Percentiles rank a stretch among this genome's conserved stretches.
Evolutionary conservation across 2,888 invertebrate genomes (phyloP).

Genomic region (Tenthredo distinguenda): DNA sequence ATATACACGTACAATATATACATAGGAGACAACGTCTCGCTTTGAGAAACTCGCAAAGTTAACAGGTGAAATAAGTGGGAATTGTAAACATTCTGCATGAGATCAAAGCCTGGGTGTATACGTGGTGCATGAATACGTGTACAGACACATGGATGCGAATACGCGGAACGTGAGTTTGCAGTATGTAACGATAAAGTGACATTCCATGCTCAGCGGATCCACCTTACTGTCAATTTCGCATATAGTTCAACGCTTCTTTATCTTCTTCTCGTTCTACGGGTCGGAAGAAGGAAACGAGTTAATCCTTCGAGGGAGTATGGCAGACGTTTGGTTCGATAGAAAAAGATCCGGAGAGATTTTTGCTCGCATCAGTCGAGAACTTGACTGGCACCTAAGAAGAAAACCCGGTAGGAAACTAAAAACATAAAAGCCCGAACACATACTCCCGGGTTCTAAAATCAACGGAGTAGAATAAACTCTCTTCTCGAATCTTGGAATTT

Average conservation of each 20-base stretch:
- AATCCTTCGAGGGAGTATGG: conserved; percentile 14
- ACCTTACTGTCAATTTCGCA: background rate
- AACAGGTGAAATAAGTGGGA: conserved; percentile 29
- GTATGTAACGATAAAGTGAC: conserved; percentile 1
- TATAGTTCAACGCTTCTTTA: background rate
- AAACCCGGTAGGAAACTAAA: background rate
- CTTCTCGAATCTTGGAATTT: background rate
- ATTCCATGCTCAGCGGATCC: background rate
- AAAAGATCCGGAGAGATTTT: conserved; percentile 18
- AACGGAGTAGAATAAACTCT: background rate
- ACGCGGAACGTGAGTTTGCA: background rate
- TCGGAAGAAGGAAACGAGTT: conserved; percentile 19
- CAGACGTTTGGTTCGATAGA: conserved; percentile 15
- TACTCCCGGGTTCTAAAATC: background rate
- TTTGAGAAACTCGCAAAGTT: background rate
- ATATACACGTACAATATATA: background rate
- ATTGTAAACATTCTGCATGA: conserved; percentile 29
- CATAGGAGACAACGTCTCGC: background rate
- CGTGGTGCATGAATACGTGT: background rate
- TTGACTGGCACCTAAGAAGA: background rate
- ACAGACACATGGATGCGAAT: background rate
- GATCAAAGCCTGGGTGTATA: conserved; percentile 4
- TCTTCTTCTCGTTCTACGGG: background rate
- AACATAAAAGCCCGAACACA: background rate
- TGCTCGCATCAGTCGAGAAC: conserved; percentile 39